Base-by-base conservation (phyloP, 1,140 invertebrate species). In the Orussus abietinus region DNA sequence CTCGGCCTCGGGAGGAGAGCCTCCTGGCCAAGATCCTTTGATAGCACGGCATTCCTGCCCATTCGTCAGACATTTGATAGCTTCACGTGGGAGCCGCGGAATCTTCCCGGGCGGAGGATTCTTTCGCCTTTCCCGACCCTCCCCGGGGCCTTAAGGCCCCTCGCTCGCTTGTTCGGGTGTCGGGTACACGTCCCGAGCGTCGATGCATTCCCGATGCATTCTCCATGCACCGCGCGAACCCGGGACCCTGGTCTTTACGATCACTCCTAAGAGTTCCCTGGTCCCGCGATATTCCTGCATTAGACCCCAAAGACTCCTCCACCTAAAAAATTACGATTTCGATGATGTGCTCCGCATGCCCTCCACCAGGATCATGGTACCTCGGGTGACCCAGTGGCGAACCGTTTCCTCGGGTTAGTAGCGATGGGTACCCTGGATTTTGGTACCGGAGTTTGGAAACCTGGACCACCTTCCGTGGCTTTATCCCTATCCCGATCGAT, bases 51-150 rank as follows among this genome's bases (percentile, higher is more conserved):
- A 70, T 70, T 70, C 67, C 59, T 67, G 59, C 50, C 52, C 66
- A 69, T 72, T 66, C 64, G 58, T 72, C 67, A 69, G 67, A 70
- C 61, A 72, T 72, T 72, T 72, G 69, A 72, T 72, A 70, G 69
- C 57, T 62, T 59, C 55, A 62, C 58, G 63, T 66, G 64, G 61
- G 66, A 66, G 67, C 59, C 49, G 52, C 59, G 54, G 57, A 63
- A 63, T 66, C 61, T 55, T n/a, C n/a, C n/a, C n/a, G n/a, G n/a
- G n/a, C n/a, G n/a, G n/a, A n/a, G n/a, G n/a, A n/a, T 46, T 56
- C 45, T 15, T 38, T 32, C 22, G 37, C 18, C 22, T 38, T 13
- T 41, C 13, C 6, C 22, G n/a, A 25, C n/a, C 22, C 22, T 25
- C 22, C 22, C 22, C 22, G n/a, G n/a, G n/a, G n/a, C n/a, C 22